These are phyloP conservation scores for Diaphora mendica DNA, from an alignment of 2,888 invertebrate species.

Conservation along the genomic window DNA sequence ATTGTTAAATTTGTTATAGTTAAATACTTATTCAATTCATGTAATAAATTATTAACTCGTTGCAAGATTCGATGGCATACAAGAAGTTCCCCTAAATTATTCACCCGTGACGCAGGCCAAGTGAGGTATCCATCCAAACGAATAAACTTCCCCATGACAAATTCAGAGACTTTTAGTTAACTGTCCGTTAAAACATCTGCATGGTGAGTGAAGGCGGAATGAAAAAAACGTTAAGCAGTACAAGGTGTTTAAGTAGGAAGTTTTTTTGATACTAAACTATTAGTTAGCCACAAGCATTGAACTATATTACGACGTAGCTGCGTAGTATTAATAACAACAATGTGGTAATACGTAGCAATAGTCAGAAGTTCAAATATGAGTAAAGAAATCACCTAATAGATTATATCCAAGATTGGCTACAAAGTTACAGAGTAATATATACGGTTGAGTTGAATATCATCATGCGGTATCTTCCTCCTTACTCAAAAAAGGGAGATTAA, in stretches of 20 bases:
- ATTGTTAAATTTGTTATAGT: background rate
- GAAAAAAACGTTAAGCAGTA: background rate
- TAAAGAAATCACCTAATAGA: background rate
- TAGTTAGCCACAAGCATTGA: background rate
- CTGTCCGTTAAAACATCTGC: slow-evolving; percentile 53
- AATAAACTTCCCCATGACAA: slow-evolving; percentile 33
- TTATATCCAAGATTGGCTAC: background rate
- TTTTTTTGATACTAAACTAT: background rate
- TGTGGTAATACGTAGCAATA: no score
- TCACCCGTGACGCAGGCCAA: slow-evolving; percentile 32
- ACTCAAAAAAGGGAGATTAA: background rate
- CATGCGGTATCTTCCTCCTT: background rate
- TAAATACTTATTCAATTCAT: background rate
- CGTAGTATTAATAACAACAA: no score
- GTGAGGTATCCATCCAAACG: slow-evolving; percentile 25
- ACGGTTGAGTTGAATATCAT: background rate
- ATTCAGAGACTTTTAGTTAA: slow-evolving; percentile 30
- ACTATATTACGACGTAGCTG: no score
- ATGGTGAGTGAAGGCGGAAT: slow-evolving; percentile 23
- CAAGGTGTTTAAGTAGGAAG: background rate
- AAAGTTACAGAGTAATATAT: background rate
- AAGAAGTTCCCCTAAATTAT: slow-evolving; percentile 25
- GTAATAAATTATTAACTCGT: slow-evolving; percentile 4
- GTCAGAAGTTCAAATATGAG: background rate
- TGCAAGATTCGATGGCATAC: slow-evolving; percentile 3